Conservation (phyloP, 2,797 vertebrate genomes). For the Vireo griseus region DNA sequence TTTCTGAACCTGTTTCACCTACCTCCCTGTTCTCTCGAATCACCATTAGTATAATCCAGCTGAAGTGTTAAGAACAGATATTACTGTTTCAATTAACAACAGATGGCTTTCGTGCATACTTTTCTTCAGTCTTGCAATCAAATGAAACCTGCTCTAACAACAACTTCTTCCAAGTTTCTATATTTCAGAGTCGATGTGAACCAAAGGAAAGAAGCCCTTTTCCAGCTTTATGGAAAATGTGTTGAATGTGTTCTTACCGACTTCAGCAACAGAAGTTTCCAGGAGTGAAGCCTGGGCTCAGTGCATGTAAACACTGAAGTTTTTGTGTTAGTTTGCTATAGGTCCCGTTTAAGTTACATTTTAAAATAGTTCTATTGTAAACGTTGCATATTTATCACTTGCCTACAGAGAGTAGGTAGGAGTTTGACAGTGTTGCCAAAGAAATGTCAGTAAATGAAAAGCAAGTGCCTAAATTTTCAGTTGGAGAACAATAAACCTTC, state of each 20-base stretch:
- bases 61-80: constrained; percentile 13
- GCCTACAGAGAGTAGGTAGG: constrained; percentile 59
- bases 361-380: constrained; percentile 34
- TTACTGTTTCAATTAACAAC: not conserved
- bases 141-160: not conserved
- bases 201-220: not conserved
- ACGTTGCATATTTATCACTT: constrained; percentile 34
- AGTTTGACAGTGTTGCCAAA: constrained; percentile 64
- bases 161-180: not conserved
- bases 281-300: not conserved
- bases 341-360: not conserved
- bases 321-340: not conserved
- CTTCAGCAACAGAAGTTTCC: not conserved
- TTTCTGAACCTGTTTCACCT: constrained; percentile 18
- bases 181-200: not conserved
- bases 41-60: constrained; percentile 13
- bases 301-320: not conserved
- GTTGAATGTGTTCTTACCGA: not conserved
- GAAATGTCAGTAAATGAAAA: constrained; percentile 64
- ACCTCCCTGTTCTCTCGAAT: not conserved
- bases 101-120: not conserved
- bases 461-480: constrained; percentile 47
- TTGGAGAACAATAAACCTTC: constrained; percentile 40
- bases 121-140: not conserved
- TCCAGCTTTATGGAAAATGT: not conserved